These are phyloP conservation scores for Rhombomys opimus DNA, from an alignment of 2,113 vertebrate genomes.

Conservation along the genomic window DNA sequence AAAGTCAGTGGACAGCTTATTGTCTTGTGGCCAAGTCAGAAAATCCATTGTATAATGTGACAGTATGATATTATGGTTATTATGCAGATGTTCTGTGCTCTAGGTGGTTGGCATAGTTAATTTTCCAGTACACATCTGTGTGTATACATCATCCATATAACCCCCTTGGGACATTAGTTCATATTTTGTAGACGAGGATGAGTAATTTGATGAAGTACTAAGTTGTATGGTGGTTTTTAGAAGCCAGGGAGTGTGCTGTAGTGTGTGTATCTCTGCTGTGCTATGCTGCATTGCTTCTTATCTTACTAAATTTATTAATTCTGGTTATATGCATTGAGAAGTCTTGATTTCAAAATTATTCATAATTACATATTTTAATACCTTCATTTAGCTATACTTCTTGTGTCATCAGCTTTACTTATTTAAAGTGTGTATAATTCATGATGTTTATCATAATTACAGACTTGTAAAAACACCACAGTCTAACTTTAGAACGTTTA, in stretches of 20 bases:
- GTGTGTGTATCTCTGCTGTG: accelerated
- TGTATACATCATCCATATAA: neutral
- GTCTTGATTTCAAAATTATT: constrained; percentile 54
- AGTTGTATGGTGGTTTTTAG: neutral
- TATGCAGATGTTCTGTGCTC: neutral
- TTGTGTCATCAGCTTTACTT: neutral
- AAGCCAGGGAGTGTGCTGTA: neutral
- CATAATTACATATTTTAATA: constrained; percentile 31
- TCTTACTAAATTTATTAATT: neutral
- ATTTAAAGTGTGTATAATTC: neutral
- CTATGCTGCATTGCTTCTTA: neutral
- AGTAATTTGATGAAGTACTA: neutral
- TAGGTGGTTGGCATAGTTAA: constrained; percentile 14
- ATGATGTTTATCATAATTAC: neutral
- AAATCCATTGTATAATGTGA: neutral
- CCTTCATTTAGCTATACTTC: neutral
- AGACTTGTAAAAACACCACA: neutral
- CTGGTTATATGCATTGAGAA: neutral
- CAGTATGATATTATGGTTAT: neutral
- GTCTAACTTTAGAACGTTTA: constrained; percentile 17
- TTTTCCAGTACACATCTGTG: neutral
- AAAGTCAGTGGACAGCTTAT: constrained; percentile 1
- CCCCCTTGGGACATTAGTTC: neutral
- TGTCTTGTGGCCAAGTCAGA: neutral
- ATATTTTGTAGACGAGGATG: neutral